Base-by-base conservation (phyloP, 2,797 vertebrate genomes). In the Menidia menidia region DNA sequence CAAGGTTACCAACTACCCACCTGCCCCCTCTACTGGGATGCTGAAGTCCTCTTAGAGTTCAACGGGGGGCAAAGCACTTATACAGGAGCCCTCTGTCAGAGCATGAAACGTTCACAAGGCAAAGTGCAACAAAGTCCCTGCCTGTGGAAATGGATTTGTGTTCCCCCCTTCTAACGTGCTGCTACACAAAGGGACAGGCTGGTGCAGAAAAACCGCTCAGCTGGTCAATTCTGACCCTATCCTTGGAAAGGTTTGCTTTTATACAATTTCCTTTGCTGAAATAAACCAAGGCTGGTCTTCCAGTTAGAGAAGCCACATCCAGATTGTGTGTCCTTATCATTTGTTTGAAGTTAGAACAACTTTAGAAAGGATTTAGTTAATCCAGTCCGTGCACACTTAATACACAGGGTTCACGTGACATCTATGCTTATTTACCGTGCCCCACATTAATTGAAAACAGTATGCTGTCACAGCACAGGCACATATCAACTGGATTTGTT, bases 21-120 rank as follows among this genome's bases (percentile, higher is more conserved):
- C 69, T 71, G 73, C 60, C 86, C 35, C 80, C 74, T 87, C 84
- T 89, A 82, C 63, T 82, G 47, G 60, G 75, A 64, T 35, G 60
- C 67, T 61, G 71, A 11, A 75, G 62, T 80, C 50, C 66, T 73
- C 58, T 71, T 67, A 57, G 54, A 74, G 84, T 87, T 84, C 77
- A 86, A 64, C 41, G 11, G 75, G 25, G 80, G 81, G 71, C 60
- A 67, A 64, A 63, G 50, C 58, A 55, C 78, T 82, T 90, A 83
- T 89, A 86, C 88, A 71, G 74, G 69, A 75, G 75, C 82, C 82
- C 76, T 87, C 86, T 90, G 89, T 88, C 83, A 62, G 35, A 65
- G 65, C 31, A 73, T 75, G 80, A 78, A 67, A 73, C 58, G 44
- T 35, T 66, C 33, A 43, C 13, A 14, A 25, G n/a, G 30, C 13